phyloP scores from a whole-genome alignment of 2,113 vertebrate species.

The Varanus komodoensis region DNA sequence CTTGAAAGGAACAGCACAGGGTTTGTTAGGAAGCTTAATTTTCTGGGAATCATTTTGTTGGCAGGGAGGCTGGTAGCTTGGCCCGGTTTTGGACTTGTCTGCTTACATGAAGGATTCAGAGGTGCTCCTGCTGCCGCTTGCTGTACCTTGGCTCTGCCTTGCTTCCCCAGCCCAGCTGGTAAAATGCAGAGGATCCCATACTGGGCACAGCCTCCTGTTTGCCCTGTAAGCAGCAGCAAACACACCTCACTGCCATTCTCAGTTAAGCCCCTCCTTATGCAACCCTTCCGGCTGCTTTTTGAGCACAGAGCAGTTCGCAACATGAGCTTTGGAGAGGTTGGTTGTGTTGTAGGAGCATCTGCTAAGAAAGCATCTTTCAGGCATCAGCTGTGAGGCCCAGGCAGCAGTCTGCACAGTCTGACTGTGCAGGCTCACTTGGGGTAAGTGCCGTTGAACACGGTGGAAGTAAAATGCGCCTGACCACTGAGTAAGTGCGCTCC shows the following conservation, averaged over 20 bases:
- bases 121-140: background rate
- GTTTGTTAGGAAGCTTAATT: background rate
- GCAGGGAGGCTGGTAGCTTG: background rate
- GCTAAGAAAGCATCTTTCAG: no score
- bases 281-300: background rate
- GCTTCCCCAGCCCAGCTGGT: background rate
- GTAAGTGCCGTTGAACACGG: background rate
- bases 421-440: no score
- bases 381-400: background rate
- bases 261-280: background rate
- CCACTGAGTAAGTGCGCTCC: background rate
- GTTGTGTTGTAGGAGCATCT: no score
- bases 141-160: background rate
- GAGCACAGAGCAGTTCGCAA: background rate
- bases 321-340: background rate
- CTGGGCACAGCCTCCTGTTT: background rate
- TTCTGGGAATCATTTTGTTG: background rate
- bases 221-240: background rate
- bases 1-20: background rate
- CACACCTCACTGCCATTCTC: background rate
- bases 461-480: background rate
- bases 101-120: no score
- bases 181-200: background rate
- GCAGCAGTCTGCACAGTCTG: background rate
- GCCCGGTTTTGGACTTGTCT: background rate